A percentile compares a stretch with the other conserved stretches of the same genome.
phyloP scores from a whole-genome alignment of 2,113 vertebrate genomes.

The Zapus hudsonius region DNA sequence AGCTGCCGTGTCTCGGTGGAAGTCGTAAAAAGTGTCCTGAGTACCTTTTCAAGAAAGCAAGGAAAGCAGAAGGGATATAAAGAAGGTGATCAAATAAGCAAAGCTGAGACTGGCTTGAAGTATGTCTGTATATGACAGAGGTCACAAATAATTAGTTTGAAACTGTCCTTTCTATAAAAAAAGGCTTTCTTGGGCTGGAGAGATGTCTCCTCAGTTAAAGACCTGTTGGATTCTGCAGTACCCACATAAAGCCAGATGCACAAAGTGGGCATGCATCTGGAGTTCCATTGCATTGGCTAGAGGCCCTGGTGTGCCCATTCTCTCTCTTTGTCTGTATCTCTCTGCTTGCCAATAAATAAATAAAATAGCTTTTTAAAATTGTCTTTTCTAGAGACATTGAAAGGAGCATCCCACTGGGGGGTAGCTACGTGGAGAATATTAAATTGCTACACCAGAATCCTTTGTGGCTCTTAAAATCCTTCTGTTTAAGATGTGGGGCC shows the following conservation, averaged over 20 bases:
- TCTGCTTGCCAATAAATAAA: too few relatives aligned
- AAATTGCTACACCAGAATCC: not conserved
- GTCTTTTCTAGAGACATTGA: constrained; percentile 13
- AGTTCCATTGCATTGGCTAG: too few relatives aligned
- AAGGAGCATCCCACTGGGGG: not conserved
- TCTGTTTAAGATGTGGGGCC: not conserved
- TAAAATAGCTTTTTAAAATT: not conserved
- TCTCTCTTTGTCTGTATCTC: too few relatives aligned
- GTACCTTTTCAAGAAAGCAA: not conserved
- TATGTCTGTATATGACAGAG: not conserved
- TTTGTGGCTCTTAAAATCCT: not conserved
- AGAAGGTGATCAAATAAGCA: not conserved
- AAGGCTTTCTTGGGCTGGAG: too few relatives aligned
- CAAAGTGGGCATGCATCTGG: too few relatives aligned
- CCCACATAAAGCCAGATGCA: too few relatives aligned
- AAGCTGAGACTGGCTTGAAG: not conserved
- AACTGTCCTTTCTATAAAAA: not conserved
- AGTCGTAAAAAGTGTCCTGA: not conserved
- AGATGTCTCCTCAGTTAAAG: too few relatives aligned
- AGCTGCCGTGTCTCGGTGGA: not conserved
- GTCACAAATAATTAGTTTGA: not conserved
- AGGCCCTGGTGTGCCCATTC: too few relatives aligned
- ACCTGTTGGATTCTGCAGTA: too few relatives aligned
- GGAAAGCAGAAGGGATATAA: not conserved
- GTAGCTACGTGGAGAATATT: not conserved